Percentiles rank a stretch among this genome's conserved stretches.
Conservation (phyloP, 2,113 vertebrate genomes). For the Sterrhoptilus dennistouni region DNA sequence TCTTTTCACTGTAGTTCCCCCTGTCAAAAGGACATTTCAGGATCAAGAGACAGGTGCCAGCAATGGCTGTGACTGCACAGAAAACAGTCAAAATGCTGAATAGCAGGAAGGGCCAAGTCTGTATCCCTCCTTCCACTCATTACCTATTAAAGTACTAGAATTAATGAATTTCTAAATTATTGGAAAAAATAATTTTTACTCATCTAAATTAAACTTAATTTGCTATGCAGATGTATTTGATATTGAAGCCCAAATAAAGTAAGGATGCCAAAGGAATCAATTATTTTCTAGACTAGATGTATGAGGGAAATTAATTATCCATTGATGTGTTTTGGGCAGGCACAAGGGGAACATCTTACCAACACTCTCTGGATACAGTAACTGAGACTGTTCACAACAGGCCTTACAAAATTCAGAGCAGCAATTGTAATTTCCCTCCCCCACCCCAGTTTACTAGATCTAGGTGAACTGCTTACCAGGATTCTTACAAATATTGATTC, state of each 20-base stretch:
- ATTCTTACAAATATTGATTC: neutral
- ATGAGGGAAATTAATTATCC: neutral
- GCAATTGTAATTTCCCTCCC: neutral
- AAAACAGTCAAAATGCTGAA: neutral
- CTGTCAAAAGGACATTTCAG: neutral
- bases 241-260: neutral
- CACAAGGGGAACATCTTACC: accelerated
- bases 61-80: neutral
- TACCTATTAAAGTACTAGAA: neutral
- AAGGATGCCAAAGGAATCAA: neutral
- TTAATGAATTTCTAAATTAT: neutral
- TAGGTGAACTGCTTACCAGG: neutral
- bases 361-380: neutral
- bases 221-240: neutral
- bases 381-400: neutral
- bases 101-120: neutral
- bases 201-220: neutral
- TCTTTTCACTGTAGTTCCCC: neutral
- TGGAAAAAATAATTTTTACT: neutral
- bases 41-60: neutral
- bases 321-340: neutral
- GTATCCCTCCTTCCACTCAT: neutral
- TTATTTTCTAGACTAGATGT: neutral
- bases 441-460: neutral
- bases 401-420: neutral